Evolutionary conservation across 2,113 vertebrate genomes (phyloP).

Genomic region (Bagarius yarrelli): DNA sequence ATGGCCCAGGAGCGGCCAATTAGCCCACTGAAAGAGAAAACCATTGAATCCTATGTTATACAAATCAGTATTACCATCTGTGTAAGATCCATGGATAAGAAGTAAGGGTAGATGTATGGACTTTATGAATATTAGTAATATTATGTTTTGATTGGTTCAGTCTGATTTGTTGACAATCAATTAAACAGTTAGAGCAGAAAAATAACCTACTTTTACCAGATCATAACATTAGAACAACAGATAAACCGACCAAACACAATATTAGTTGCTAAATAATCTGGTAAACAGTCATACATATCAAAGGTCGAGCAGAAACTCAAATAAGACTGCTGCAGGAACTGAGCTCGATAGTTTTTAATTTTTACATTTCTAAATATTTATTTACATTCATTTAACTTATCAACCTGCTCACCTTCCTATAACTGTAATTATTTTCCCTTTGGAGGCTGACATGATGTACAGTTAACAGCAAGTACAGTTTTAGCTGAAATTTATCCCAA

Average conservation of each 20-base stretch:
- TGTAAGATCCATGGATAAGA: background rate
- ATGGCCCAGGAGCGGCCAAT: slow-evolving; percentile 95
- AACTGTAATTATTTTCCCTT: slow-evolving; percentile 63
- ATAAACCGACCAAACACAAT: background rate
- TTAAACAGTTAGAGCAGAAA: background rate
- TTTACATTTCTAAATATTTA: background rate
- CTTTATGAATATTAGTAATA: background rate
- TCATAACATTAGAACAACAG: background rate
- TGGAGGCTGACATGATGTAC: slow-evolving; percentile 51
- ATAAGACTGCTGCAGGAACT: background rate
- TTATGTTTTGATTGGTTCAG: background rate
- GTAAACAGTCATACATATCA: background rate
- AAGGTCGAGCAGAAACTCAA: slow-evolving; percentile 15
- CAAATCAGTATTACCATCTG: background rate
- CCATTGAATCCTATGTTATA: background rate
- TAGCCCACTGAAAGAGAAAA: slow-evolving; percentile 77
- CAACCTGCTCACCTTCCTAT: slow-evolving; percentile 69
- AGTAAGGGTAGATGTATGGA: background rate
- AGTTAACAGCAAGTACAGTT: background rate
- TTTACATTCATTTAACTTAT: background rate
- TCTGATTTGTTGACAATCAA: background rate
- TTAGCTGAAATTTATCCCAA: background rate
- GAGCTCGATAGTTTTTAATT: background rate
- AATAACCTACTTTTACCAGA: background rate
- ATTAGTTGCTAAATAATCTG: background rate